A percentile compares a stretch with the other conserved stretches of the same genome.
phyloP scores from a whole-genome alignment of 2,888 invertebrate genomes.

The Bimastos eiseni region DNA sequence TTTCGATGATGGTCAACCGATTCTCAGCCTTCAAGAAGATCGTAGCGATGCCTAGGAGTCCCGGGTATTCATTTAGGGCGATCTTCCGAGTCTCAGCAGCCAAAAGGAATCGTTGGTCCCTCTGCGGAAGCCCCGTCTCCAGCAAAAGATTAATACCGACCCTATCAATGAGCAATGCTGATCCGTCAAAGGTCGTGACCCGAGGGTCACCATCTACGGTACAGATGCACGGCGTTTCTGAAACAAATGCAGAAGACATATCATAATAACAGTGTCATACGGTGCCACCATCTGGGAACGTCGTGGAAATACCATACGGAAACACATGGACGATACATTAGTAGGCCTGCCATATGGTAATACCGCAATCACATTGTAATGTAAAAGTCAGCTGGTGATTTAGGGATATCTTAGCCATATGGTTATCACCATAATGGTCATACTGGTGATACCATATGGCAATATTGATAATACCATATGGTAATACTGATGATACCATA shows the following conservation, averaged over 20 bases:
- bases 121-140: background rate
- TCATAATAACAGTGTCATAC: background rate
- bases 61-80: background rate
- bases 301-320: background rate
- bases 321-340: too few relatives aligned
- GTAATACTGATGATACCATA: too few relatives aligned
- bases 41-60: background rate
- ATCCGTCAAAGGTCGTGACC: constrained; percentile 1
- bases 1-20: background rate
- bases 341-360: too few relatives aligned
- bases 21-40: background rate
- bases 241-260: background rate
- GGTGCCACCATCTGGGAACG: background rate
- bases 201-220: background rate
- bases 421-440: too few relatives aligned
- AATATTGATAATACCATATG: too few relatives aligned
- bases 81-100: background rate
- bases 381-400: too few relatives aligned
- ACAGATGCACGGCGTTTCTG: background rate
- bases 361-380: too few relatives aligned
- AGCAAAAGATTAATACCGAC: background rate
- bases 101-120: background rate
- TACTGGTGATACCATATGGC: too few relatives aligned
- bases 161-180: background rate
- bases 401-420: too few relatives aligned